These are phyloP conservation scores for Patella ulyssiponensis DNA, from an alignment of 2,888 invertebrate species.

Conservation along the genomic window DNA sequence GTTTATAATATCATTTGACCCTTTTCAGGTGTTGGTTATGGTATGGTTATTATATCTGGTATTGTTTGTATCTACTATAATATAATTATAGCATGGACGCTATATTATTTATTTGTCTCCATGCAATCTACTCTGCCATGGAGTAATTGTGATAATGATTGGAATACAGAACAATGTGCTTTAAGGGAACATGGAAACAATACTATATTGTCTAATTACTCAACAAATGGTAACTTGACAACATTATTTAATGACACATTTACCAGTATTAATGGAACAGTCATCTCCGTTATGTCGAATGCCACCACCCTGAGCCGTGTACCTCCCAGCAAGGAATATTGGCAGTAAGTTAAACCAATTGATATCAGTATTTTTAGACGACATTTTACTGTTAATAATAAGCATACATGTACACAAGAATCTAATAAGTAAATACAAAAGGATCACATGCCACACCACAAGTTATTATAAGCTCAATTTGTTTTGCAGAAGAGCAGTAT, in stretches of 20 bases:
- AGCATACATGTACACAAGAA: no score
- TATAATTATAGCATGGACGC: slow-evolving; percentile 70
- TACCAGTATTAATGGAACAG: background rate
- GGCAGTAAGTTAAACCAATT: slow-evolving; percentile 43
- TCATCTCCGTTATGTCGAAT: no score
- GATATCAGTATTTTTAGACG: no score
- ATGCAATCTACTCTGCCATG: slow-evolving; percentile 64
- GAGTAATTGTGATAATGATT: slow-evolving; percentile 63
- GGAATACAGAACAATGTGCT: slow-evolving; percentile 59
- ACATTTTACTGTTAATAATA: no score
- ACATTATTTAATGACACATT: background rate
- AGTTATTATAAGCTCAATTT: no score
- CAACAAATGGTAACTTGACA: background rate
- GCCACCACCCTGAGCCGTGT: slow-evolving; percentile 6
- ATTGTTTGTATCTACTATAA: slow-evolving; percentile 71
- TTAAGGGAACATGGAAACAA: background rate
- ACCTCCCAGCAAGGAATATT: slow-evolving; percentile 48
- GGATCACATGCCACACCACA: no score
- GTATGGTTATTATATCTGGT: slow-evolving; percentile 69
- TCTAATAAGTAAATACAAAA: no score
- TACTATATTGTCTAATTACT: background rate
- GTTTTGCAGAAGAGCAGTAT: slow-evolving; percentile 45
- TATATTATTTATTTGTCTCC: slow-evolving; percentile 68
- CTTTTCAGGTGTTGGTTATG: slow-evolving; percentile 65
- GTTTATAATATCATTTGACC: no score